These are phyloP conservation scores for Zosterops japonicus DNA, from an alignment of 2,113 vertebrate species.

Conservation along the genomic window DNA sequence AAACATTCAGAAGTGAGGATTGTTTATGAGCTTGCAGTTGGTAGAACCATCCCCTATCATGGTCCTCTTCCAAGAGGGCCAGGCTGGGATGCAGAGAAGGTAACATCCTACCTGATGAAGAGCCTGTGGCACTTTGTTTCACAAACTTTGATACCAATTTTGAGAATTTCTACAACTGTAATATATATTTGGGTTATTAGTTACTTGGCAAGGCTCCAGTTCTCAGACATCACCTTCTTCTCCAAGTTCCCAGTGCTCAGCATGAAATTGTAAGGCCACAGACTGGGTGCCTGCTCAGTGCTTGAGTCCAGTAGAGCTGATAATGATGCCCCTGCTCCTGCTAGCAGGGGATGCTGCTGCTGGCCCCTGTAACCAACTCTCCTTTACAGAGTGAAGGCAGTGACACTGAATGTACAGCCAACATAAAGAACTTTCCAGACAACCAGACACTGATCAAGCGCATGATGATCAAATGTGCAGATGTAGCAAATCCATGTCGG, in stretches of 20 bases:
- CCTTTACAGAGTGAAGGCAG: constrained; percentile 81
- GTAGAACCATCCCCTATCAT: accelerated
- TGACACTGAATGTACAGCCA: constrained; percentile 79
- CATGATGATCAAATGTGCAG: constrained; percentile 97
- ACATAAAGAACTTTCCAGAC: constrained; percentile 87
- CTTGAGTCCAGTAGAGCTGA: background rate
- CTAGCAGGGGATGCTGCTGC: background rate
- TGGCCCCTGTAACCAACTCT: background rate
- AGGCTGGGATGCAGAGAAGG: background rate
- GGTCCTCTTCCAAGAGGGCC: background rate
- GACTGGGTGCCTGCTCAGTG: background rate
- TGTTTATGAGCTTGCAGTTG: background rate
- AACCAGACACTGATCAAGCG: constrained; percentile 93
- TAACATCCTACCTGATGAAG: background rate
- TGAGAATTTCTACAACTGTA: background rate
- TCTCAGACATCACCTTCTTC: background rate
- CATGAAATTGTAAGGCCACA: background rate
- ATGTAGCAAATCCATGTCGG: constrained; percentile 93
- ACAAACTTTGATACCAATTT: background rate
- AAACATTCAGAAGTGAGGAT: background rate
- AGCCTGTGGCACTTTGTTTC: background rate
- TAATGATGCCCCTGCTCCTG: accelerated
- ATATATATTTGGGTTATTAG: background rate
- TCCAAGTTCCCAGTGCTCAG: background rate
- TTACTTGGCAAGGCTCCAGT: background rate